These are phyloP conservation scores for Muscicapa adusta DNA, from an alignment of 2,113 vertebrate species.

Conservation along the genomic window DNA sequence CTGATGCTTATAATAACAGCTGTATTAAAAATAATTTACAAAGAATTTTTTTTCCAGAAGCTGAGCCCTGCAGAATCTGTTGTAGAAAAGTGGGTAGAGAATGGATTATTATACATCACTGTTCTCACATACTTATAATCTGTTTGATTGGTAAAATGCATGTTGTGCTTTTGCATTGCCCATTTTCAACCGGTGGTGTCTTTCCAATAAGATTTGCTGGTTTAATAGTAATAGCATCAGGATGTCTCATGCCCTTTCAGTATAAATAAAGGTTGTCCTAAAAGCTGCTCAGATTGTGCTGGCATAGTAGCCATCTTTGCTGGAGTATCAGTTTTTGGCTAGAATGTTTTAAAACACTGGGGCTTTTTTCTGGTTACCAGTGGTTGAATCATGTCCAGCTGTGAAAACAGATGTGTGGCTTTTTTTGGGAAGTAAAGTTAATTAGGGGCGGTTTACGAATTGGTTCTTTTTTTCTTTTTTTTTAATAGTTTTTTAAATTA, in stretches of 20 bases:
- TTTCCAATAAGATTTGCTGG: background rate
- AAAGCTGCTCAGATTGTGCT: conserved; percentile 36
- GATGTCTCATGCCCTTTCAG: background rate
- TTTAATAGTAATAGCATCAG: background rate
- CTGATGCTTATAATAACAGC: conserved; percentile 43
- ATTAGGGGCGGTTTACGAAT: conserved; percentile 6
- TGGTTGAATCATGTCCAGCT: conserved; percentile 48
- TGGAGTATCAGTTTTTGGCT: conserved; percentile 47
- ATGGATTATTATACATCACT: conserved; percentile 19
- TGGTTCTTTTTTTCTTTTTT: background rate
- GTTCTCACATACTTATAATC: conserved; percentile 25
- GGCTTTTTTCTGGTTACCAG: conserved; percentile 32
- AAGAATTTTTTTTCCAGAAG: conserved; percentile 15
- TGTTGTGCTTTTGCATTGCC: background rate
- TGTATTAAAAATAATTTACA: conserved; percentile 64
- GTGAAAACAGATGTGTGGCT: conserved; percentile 52
- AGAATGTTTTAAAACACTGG: background rate
- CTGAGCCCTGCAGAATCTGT: conserved; percentile 19
- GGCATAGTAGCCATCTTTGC: background rate
- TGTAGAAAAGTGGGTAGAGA: conserved; percentile 9
- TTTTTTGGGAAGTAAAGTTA: conserved; percentile 42
- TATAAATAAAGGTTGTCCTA: conserved; percentile 37
- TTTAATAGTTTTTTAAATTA: background rate
- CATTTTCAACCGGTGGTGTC: background rate
- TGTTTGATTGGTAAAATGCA: conserved; percentile 19